Conservation (phyloP, 2,888 invertebrate species). For the Watsonalla cultraria region DNA sequence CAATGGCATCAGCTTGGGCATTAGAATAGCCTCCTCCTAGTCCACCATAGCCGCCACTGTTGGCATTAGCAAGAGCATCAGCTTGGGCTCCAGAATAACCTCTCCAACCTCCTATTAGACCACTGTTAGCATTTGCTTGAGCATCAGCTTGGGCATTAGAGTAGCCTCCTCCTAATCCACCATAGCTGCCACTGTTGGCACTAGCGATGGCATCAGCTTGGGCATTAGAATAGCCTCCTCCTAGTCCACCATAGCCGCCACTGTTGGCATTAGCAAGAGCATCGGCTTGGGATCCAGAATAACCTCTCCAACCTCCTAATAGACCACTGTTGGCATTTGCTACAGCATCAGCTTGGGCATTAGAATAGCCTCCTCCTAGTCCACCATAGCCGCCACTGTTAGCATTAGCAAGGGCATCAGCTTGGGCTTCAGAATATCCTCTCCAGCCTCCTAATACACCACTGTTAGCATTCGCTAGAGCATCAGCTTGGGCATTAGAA, state of each 20-base stretch:
- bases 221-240: conserved; percentile 5
- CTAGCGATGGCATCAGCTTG: conserved; percentile 6
- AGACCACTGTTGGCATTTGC: conserved; percentile 5
- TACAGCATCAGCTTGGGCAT: conserved; percentile 11
- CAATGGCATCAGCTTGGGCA: conserved; percentile 7
- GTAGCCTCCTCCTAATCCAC: conserved; percentile 5
- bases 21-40: conserved; percentile 5
- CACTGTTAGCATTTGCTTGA: conserved; percentile 7
- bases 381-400: conserved; percentile 6
- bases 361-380: conserved; percentile 7
- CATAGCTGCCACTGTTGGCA: background rate
- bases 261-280: conserved; percentile 6
- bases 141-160: conserved; percentile 12
- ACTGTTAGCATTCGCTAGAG: background rate
- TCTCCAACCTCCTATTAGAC: too few species aligned
- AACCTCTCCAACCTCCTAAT: conserved; percentile 2
- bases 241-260: conserved; percentile 6
- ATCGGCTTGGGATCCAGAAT: conserved; percentile 7
- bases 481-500: conserved; percentile 2
- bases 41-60: conserved; percentile 4
- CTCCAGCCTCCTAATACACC: background rate
- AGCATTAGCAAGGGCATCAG: conserved; percentile 7
- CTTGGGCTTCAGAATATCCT: conserved; percentile 1
- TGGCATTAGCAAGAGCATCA: conserved; percentile 10
- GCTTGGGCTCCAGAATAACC: conserved; percentile 18